Base-by-base conservation (phyloP, 2,797 vertebrate species). In the Neomorphus geoffroyi region DNA sequence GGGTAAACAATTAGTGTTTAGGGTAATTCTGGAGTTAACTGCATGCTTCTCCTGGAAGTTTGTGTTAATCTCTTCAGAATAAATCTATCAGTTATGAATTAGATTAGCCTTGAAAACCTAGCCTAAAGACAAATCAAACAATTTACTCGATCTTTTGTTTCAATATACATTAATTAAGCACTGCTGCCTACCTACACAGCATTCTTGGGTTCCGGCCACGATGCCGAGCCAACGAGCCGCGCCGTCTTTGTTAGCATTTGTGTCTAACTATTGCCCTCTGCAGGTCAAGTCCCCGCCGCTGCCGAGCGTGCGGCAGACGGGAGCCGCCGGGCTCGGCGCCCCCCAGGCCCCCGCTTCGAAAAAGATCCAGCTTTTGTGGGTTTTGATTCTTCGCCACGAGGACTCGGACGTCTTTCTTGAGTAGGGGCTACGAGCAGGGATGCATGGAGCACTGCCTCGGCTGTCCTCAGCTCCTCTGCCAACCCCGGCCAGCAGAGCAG, bases 191-290 rank as follows among this genome's bases (percentile, higher is more conserved):
- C 97, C 97, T 97, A 97, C 97, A 97, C 92, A 93, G 94, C 96
- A 90, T 97, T 97, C 96, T 93, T 86, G 97, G 96, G 97, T 97
- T 98, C 96, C 53, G 95, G 97, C 94, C 96, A 91, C 96, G 83
- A 96, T 90, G 92, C 93, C 94, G 92, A 96, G 96, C 96, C 95
- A 92, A 72, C 81, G 67, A 94, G 94, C 90, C 92, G 33, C 73
- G 56, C 81, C 70, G 95, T 93, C 92, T 97, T 96, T 94, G 94
- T 93, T 83, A 93, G 96, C 86, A 98, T 98, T 97, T 82, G 95
- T 96, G 98, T 98, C 97, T 97, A 98, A 97, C 97, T 97, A 98
- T 96, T 98, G 98, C 98, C 98, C 98, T 97, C 98, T 98, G 97
- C 98, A 98, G 98, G 98, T 97, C 95, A 97, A 93, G 97, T 96